Evolutionary conservation across 2,113 vertebrate species (phyloP).

Genomic region (Cavia aperea): DNA sequence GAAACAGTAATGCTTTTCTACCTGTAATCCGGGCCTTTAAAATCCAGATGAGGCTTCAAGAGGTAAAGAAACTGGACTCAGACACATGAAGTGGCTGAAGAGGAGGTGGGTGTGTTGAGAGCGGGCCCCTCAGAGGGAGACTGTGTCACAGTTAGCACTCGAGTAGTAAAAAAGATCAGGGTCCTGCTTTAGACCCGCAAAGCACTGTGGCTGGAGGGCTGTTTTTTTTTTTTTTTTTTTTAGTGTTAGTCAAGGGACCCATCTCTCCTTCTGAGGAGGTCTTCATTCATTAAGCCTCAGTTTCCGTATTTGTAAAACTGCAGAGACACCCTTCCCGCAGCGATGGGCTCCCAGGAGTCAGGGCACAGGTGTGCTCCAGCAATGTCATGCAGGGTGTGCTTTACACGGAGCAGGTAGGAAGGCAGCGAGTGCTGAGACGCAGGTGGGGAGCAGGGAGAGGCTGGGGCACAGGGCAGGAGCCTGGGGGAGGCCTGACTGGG

Average conservation of each 20-base stretch:
- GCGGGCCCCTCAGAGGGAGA: accelerated
- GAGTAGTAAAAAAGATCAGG: accelerated
- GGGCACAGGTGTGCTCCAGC: no score
- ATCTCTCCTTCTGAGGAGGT: background rate
- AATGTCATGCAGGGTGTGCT: accelerated
- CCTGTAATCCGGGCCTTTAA: accelerated
- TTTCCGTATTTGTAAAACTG: background rate
- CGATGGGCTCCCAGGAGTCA: background rate
- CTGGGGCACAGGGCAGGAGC: accelerated
- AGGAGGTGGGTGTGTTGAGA: accelerated
- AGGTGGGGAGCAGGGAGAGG: accelerated
- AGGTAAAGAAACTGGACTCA: background rate
- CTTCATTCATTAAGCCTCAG: accelerated
- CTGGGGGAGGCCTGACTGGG: accelerated
- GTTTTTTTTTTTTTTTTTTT: background rate
- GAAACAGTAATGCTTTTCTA: background rate
- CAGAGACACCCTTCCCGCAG: background rate
- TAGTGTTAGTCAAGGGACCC: background rate
- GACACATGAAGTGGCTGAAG: background rate
- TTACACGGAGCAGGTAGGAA: accelerated
- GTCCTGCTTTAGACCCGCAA: background rate
- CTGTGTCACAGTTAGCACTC: accelerated
- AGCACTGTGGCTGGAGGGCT: accelerated
- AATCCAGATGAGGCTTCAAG: background rate
- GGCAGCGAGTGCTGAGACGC: background rate